Evolutionary conservation across 2,797 vertebrate genomes (phyloP).

Genomic region (Sebastes hubbsi): DNA sequence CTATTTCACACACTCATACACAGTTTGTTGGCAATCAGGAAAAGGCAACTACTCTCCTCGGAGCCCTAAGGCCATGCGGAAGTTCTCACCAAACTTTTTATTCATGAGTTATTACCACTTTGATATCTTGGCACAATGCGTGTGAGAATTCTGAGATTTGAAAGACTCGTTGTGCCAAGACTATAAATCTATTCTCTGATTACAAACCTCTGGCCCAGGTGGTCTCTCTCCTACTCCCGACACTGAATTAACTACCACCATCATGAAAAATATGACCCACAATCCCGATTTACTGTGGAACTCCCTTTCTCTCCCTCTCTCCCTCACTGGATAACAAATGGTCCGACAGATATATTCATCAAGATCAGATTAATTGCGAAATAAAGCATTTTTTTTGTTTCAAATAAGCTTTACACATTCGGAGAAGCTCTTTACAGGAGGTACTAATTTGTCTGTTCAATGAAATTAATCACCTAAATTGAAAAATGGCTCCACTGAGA

Average conservation of each 20-base stretch:
- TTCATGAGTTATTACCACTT: constrained; percentile 51
- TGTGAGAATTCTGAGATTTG: constrained; percentile 52
- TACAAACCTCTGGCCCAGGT: constrained; percentile 69
- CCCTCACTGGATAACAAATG: constrained; percentile 38
- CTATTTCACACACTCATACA: neutral
- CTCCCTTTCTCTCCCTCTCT: constrained; percentile 10
- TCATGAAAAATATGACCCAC: constrained; percentile 57
- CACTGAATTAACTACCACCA: constrained; percentile 37
- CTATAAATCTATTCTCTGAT: constrained; percentile 52
- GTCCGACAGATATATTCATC: constrained; percentile 41
- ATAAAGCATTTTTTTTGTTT: constrained; percentile 29
- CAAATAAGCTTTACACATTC: constrained; percentile 28
- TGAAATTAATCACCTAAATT: constrained; percentile 63
- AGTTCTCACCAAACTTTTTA: constrained; percentile 45
- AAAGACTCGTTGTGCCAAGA: constrained; percentile 40
- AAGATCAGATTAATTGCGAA: constrained; percentile 53
- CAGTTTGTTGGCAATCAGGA: constrained; percentile 34
- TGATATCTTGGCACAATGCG: constrained; percentile 53
- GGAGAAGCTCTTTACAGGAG: constrained; percentile 36
- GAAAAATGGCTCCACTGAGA: constrained; percentile 59
- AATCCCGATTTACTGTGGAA: constrained; percentile 68
- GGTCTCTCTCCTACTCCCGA: constrained; percentile 66
- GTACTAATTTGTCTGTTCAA: constrained; percentile 55
- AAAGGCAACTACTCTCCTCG: constrained; percentile 9
- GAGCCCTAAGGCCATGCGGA: constrained; percentile 33